Base-by-base conservation (phyloP, 2,888 invertebrate genomes). In the Drosophila borborema region DNA sequence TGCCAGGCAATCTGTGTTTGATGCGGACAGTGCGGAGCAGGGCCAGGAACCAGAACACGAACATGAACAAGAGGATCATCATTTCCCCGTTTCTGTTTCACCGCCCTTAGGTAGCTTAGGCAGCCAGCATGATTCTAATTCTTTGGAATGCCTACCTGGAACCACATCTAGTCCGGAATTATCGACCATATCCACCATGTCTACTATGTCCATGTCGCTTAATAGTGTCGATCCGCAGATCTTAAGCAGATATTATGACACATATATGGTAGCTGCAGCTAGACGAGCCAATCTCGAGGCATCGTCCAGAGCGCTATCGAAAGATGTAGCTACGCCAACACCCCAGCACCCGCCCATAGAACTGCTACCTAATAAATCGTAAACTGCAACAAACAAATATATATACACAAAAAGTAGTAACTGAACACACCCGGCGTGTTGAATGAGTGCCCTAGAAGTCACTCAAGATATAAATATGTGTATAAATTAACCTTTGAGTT, bases 211-310 rank as follows among this genome's bases (percentile, higher is more conserved):
- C 55, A 8, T 34, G 12, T 34, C 60, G 4, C 7, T 75, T 40
- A 79, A 81, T 14, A 73, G 77, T 2, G 88, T 92, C 62, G 91
- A 92, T 78, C 91, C 92, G 0, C 84, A 92, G 16, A 83, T 93
- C 49, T 77, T 93, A 7, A 92, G 92, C 12, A 87, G 91, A 18
- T 93, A 93, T 66, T 93, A 93, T 56, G 93, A 92, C 4, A 91
- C 92, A 4, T 93, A 92, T 56, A 92, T 93, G 89, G 92, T 92
- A 3, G 93, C 92, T 20, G 92, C 92, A 10, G 86, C 82, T 2
- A 72, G 88, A 9, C 77, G 75, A 9, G 90, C 80, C 2, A 74
- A 23, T 20, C 40, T 88, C 1, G 88, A 85, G 54, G 65, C 75
- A 7, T 68, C 89, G 7, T 64, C 89, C 2, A 66, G 70, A 36